These are phyloP conservation scores for Pao palembangensis DNA, from an alignment of 2,113 vertebrate species.

Conservation along the genomic window DNA sequence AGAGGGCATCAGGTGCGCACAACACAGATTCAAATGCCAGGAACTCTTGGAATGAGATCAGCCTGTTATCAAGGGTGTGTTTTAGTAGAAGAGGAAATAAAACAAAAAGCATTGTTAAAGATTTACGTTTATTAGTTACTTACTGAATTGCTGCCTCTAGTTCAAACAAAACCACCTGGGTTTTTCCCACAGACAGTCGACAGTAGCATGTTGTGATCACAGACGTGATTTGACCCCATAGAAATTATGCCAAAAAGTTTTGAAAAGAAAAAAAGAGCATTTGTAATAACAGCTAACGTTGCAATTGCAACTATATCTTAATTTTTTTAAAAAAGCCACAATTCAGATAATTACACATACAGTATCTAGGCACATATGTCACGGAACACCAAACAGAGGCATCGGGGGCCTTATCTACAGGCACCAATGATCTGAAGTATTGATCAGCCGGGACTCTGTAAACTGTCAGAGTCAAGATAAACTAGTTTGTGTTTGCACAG, in stretches of 20 bases:
- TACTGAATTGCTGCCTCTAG: background rate
- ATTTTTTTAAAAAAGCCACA: too few species aligned
- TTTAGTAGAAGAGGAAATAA: background rate
- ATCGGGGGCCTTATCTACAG: conserved; percentile 31
- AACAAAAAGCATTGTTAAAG: background rate
- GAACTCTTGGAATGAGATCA: conserved; percentile 98
- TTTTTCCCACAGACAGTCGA: too few species aligned
- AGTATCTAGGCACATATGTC: background rate
- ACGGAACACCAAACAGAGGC: background rate
- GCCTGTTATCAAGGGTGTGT: conserved; percentile 61
- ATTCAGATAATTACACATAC: too few species aligned
- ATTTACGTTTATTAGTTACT: background rate
- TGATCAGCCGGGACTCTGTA: conserved; percentile 26
- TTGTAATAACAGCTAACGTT: background rate
- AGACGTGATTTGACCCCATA: background rate
- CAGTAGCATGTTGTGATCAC: background rate
- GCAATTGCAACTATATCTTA: background rate
- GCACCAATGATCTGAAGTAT: background rate
- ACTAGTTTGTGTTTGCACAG: conserved; percentile 3
- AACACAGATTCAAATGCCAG: conserved; percentile 96
- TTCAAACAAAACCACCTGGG: background rate
- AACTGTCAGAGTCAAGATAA: conserved; percentile 8
- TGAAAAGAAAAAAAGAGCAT: background rate
- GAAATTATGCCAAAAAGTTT: background rate
- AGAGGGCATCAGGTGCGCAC: conserved; percentile 95